A percentile compares a stretch with the other conserved stretches of the same genome.
Conservation (phyloP, 2,113 vertebrate species). For the Aphyosemion australe region DNA sequence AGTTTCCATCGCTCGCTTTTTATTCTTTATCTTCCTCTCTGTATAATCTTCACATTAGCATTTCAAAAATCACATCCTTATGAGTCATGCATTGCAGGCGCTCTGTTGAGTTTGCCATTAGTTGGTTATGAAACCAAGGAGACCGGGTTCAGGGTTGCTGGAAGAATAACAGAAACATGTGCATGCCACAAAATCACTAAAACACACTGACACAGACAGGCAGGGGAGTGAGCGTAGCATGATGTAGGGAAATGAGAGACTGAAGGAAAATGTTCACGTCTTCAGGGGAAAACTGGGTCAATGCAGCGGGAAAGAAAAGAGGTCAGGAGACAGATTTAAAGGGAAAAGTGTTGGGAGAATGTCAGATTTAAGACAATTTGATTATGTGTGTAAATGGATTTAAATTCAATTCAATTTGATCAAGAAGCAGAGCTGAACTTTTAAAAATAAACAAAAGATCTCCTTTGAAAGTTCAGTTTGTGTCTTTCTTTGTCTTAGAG, state of each 20-base stretch:
- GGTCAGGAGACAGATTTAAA: conserved; percentile 17
- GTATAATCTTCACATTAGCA: conserved; percentile 76
- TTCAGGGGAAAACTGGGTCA: conserved; percentile 44
- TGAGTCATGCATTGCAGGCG: conserved; percentile 68
- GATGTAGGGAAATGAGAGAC: conserved; percentile 31
- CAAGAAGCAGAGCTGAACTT: no score
- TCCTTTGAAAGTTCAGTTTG: no score
- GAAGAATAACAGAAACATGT: conserved; percentile 20
- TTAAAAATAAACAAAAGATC: no score
- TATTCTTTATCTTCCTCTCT: conserved; percentile 47
- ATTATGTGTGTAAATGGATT: no score
- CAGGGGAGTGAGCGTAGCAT: conserved; percentile 21
- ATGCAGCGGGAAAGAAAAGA: conserved; percentile 12
- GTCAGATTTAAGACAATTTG: no score
- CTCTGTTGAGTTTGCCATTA: conserved; percentile 62
- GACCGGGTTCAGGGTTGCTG: conserved; percentile 39
- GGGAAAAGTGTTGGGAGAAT: not conserved
- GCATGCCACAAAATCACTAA: conserved; percentile 30
- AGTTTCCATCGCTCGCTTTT: conserved; percentile 52
- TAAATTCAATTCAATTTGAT: no score
- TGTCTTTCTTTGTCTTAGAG: no score
- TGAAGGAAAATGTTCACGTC: conserved; percentile 21
- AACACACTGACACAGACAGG: conserved; percentile 25
- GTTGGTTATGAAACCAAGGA: conserved; percentile 57
- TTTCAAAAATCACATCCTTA: conserved; percentile 72